A percentile compares a stretch with the other conserved stretches of the same genome.
Evolutionary conservation across 1,140 invertebrate species (phyloP).

Genomic region (Pogonomyrmex barbatus): DNA sequence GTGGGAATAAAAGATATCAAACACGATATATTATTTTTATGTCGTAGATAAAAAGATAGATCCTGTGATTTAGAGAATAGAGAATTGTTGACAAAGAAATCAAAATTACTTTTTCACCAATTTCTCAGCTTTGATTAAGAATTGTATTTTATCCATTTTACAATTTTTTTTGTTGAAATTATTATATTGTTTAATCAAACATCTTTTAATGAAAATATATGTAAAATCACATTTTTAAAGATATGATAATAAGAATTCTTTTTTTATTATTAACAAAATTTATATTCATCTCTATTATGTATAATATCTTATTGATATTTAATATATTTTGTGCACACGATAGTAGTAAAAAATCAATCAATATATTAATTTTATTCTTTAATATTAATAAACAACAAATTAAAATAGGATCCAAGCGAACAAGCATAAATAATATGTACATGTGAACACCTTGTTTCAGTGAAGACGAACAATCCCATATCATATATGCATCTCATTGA

Average conservation of each 20-base stretch:
- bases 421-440: neutral
- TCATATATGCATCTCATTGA: neutral
- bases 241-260: neutral
- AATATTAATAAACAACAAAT: neutral
- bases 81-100: neutral
- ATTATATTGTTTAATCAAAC: neutral
- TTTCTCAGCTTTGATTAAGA: neutral
- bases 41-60: conserved; percentile 27
- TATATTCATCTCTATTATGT: neutral
- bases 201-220: no score
- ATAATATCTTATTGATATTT: neutral
- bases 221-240: neutral
- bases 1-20: conserved; percentile 56
- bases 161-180: neutral
- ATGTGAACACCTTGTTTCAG: neutral
- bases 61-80: conserved; percentile 21
- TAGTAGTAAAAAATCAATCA: conserved; percentile 1
- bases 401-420: neutral
- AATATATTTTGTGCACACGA: neutral
- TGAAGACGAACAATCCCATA: neutral
- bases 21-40: conserved; percentile 37
- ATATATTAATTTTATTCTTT: neutral
- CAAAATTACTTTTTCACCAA: neutral
- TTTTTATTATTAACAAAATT: neutral
- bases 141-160: neutral